Conservation (phyloP, 2,888 invertebrate genomes). For the Ichneumoninae sp. region DNA sequence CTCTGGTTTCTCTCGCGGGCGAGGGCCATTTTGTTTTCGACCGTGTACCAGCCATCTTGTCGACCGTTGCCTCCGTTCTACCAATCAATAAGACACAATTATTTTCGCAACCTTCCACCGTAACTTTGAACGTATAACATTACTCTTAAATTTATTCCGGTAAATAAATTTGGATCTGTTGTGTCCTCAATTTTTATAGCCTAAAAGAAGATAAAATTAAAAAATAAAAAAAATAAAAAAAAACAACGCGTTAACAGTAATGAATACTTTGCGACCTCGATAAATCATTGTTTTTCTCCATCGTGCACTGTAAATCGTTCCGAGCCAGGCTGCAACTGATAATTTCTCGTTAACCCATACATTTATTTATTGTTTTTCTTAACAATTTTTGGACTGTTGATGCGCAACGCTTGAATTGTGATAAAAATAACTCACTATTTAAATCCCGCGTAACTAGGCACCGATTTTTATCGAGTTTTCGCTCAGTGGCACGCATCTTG, state of each 20-base stretch:
- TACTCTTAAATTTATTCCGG: neutral
- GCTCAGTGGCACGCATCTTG: neutral
- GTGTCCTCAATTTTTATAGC: neutral
- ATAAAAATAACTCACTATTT: neutral
- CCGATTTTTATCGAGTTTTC: neutral
- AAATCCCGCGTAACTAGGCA: neutral
- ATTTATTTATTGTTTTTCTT: neutral
- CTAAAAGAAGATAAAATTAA: neutral
- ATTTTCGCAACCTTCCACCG: neutral
- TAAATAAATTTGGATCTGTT: neutral
- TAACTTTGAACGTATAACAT: neutral
- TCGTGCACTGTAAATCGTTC: conserved; percentile 26
- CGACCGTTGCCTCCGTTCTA: neutral
- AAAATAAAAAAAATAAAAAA: too few relatives aligned
- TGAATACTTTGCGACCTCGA: neutral
- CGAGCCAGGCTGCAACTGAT: conserved; percentile 64
- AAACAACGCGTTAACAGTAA: neutral
- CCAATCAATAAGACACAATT: neutral
- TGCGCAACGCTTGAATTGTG: neutral
- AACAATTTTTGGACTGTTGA: neutral
- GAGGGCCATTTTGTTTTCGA: neutral
- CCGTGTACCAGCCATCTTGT: neutral
- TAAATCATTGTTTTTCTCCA: neutral
- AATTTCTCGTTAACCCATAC: neutral
- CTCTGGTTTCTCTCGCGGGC: neutral